Evolutionary conservation across 1,140 invertebrate species (phyloP).

Genomic region (Macrotrachela quadricornifera): DNA sequence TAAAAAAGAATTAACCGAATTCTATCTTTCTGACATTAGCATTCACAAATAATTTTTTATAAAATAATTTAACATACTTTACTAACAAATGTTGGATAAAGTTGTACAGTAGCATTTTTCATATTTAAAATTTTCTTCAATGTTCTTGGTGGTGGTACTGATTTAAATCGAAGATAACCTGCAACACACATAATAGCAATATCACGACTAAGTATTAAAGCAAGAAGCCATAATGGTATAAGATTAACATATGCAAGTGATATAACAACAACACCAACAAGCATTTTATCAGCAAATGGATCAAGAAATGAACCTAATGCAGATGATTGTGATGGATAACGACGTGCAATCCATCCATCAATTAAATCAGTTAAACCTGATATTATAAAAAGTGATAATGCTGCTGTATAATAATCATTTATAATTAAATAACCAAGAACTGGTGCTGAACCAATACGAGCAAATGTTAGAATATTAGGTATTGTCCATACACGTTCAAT

Average conservation of each 20-base stretch:
- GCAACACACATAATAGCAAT: not conserved
- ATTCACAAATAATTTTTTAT: too few relatives aligned
- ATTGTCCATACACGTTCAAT: not conserved
- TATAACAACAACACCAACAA: constrained; percentile 1
- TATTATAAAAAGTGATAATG: not conserved
- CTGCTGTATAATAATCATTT: not conserved
- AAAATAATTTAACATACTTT: not conserved
- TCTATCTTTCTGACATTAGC: too few relatives aligned
- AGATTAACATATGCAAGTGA: not conserved
- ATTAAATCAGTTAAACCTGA: constrained; percentile 4
- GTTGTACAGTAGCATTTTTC: not conserved
- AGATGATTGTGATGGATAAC: not conserved
- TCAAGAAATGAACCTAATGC: not conserved
- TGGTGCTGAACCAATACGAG: constrained; percentile 1
- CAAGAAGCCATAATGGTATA: not conserved
- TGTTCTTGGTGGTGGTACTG: not conserved
- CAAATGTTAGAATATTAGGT: constrained; percentile 1
- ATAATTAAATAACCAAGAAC: constrained; percentile 6
- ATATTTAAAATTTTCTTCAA: constrained; percentile 3
- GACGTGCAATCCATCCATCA: constrained; percentile 2
- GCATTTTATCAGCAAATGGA: constrained; percentile 7
- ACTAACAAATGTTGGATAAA: not conserved
- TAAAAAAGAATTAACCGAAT: too few relatives aligned
- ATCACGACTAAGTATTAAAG: constrained; percentile 1
- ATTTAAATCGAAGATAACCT: not conserved